Percentiles rank a stretch among this genome's conserved stretches.
phyloP scores from a whole-genome alignment of 2,797 vertebrate species.

The Typhlichthys eigenmanni region DNA sequence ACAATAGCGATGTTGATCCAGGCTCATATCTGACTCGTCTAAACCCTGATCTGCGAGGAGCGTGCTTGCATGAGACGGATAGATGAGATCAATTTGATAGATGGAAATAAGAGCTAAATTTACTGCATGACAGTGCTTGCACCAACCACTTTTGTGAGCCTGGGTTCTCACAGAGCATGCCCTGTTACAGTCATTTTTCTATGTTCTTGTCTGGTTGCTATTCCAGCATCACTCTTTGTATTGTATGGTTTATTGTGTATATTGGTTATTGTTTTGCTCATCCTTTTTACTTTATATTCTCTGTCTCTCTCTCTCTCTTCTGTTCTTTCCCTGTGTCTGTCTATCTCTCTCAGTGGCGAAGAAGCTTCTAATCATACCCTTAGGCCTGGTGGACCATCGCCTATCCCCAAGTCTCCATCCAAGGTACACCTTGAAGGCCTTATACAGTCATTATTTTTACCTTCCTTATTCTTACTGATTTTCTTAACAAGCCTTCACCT shows the following conservation, averaged over 20 bases:
- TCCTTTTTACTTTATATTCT: slow-evolving; percentile 1
- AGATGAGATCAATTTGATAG: neutral
- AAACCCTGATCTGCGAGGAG: slow-evolving; percentile 2
- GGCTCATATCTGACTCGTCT: no score
- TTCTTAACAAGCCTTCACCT: no score
- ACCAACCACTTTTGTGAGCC: slow-evolving; percentile 20
- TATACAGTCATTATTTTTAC: neutral
- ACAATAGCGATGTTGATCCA: no score
- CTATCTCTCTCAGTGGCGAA: slow-evolving; percentile 76
- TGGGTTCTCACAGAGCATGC: slow-evolving; percentile 56
- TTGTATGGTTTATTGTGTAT: neutral
- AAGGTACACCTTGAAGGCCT: slow-evolving; percentile 78
- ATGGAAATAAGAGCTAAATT: slow-evolving; percentile 18
- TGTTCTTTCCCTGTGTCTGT: neutral
- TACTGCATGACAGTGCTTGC: slow-evolving; percentile 63
- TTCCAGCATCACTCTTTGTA: slow-evolving; percentile 10
- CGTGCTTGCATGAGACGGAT: slow-evolving; percentile 63
- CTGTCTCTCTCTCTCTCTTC: slow-evolving; percentile 2
- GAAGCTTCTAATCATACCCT: slow-evolving; percentile 87
- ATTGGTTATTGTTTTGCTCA: neutral
- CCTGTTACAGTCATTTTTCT: slow-evolving; percentile 4
- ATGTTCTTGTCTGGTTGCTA: neutral
- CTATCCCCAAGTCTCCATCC: slow-evolving; percentile 94
- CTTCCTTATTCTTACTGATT: no score
- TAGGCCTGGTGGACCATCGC: slow-evolving; percentile 82